Percentiles rank a stretch among this genome's conserved stretches.
Evolutionary conservation across 2,113 vertebrate genomes (phyloP).

Genomic region (Caranx ignobilis): DNA sequence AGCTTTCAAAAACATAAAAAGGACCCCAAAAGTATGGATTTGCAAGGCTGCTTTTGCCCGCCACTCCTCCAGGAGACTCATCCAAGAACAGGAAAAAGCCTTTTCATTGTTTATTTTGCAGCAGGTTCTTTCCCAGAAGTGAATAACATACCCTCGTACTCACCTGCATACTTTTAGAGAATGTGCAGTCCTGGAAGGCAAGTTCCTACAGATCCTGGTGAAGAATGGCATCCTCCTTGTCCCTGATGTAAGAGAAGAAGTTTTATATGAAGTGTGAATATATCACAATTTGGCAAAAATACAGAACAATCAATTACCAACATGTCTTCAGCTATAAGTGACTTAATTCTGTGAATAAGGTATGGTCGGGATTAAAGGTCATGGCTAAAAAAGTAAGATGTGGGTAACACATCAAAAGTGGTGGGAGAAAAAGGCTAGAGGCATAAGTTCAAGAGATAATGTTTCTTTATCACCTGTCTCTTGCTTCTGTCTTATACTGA

Average conservation of each 20-base stretch:
- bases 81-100: slow-evolving; percentile 39
- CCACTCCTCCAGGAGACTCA: slow-evolving; percentile 42
- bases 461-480: not conserved
- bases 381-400: not conserved
- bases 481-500: no score
- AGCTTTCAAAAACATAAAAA: slow-evolving; percentile 69
- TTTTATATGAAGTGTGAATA: not conserved
- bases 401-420: not conserved
- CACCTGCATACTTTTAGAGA: slow-evolving; percentile 23
- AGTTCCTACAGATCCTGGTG: slow-evolving; percentile 4
- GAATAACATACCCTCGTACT: slow-evolving; percentile 26
- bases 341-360: not conserved
- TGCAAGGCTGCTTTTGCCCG: slow-evolving; percentile 37
- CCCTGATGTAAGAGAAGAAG: not conserved
- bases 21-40: slow-evolving; percentile 34
- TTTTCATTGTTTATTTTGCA: slow-evolving; percentile 64
- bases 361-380: not conserved
- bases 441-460: not conserved
- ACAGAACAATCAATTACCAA: no score
- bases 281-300: no score
- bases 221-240: slow-evolving; percentile 14
- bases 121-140: slow-evolving; percentile 19
- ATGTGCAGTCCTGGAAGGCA: slow-evolving; percentile 25
- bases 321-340: no score
- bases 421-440: not conserved